phyloP scores from a whole-genome alignment of 2,113 vertebrate genomes.

The Excalfactoria chinensis region DNA sequence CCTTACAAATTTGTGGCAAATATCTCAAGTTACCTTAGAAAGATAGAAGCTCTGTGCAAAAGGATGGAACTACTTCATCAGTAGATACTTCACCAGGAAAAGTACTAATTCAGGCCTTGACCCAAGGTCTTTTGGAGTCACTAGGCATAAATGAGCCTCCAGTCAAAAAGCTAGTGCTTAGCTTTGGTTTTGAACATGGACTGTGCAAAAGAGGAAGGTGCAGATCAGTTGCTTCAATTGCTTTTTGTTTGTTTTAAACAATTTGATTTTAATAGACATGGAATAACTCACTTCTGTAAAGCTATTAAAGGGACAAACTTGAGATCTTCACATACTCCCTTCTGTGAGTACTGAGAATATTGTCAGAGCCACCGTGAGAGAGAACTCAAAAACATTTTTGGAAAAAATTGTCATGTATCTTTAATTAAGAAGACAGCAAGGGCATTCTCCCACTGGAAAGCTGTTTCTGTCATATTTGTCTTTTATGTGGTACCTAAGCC shows the following conservation, averaged over 20 bases:
- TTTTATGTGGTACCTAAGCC: background rate
- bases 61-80: background rate
- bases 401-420: background rate
- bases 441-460: background rate
- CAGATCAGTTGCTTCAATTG: background rate
- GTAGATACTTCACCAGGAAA: background rate
- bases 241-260: background rate
- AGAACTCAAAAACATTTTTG: background rate
- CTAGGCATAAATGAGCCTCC: background rate
- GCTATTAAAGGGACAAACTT: background rate
- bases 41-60: background rate
- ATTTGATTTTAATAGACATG: background rate
- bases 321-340: background rate
- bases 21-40: background rate
- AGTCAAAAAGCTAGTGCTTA: background rate
- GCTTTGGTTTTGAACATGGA: background rate
- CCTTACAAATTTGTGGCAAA: background rate
- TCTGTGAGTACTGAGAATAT: background rate
- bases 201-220: too few relatives aligned
- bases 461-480: background rate
- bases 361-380: background rate
- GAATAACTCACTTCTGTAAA: background rate
- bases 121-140: background rate
- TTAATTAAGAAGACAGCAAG: background rate
- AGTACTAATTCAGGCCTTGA: background rate